Conservation (phyloP, 2,113 vertebrate species). For the Entomyzon cyanotis region DNA sequence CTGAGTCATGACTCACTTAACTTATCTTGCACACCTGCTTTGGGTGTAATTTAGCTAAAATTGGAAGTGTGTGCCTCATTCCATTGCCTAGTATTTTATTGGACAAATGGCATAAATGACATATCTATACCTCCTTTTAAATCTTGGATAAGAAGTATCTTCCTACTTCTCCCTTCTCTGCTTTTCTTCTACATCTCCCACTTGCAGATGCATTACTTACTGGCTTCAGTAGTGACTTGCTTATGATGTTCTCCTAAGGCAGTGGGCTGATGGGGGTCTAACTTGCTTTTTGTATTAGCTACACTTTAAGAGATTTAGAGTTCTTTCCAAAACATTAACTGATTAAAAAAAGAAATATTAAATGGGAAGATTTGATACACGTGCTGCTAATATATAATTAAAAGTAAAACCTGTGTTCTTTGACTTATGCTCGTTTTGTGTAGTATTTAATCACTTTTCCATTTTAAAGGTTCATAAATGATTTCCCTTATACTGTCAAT, state of each 20-base stretch:
- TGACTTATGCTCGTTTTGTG: background rate
- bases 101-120: background rate
- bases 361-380: background rate
- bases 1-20: background rate
- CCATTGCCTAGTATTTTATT: background rate
- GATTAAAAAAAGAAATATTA: background rate
- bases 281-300: background rate
- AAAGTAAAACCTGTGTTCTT: background rate
- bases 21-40: background rate
- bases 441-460: background rate
- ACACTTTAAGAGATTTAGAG: background rate
- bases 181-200: background rate
- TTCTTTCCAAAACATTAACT: background rate
- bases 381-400: background rate
- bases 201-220: background rate
- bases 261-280: background rate
- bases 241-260: background rate
- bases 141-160: background rate
- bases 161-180: background rate
- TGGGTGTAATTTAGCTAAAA: background rate
- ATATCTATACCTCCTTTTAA: background rate
- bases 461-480: constrained; percentile 86
- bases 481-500: constrained; percentile 2
- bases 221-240: background rate
- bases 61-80: background rate